phyloP scores from a whole-genome alignment of 2,888 invertebrate genomes.

The Lasioglossum oenotherae region DNA sequence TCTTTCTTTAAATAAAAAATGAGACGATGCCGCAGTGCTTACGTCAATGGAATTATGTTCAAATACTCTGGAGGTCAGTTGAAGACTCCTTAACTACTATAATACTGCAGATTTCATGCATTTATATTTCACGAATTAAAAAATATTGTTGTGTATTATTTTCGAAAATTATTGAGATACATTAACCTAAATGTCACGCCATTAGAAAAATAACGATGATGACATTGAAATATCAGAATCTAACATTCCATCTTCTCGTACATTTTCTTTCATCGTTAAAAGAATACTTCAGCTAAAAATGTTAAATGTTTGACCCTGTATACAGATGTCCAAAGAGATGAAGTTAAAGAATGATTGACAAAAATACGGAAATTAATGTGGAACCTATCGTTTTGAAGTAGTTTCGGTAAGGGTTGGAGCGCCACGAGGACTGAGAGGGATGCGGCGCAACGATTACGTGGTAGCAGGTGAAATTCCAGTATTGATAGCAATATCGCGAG shows the following conservation, averaged over 20 bases:
- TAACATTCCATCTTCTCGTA: neutral
- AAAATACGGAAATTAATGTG: neutral
- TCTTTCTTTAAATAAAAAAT: too few species aligned
- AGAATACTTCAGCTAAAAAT: neutral
- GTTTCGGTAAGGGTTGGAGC: neutral
- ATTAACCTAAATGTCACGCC: too few species aligned
- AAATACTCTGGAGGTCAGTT: too few species aligned
- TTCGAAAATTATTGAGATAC: neutral
- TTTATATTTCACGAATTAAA: neutral
- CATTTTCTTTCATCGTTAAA: neutral
- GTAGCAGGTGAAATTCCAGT: conserved; percentile 1
- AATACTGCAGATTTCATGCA: too few species aligned
- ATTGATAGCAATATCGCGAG: conserved; percentile 9
- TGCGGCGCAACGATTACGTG: neutral
- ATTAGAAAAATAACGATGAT: neutral
- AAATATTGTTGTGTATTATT: neutral
- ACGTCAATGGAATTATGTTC: too few species aligned
- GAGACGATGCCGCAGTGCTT: too few species aligned
- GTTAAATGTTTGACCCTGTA: neutral
- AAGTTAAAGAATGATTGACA: neutral
- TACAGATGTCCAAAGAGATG: neutral
- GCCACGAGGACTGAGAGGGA: neutral
- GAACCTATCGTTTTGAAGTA: neutral
- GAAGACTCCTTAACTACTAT: too few species aligned
- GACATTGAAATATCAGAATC: neutral